Base-by-base conservation (phyloP, 1,140 invertebrate genomes). In the Drosophila rhopaloa region DNA sequence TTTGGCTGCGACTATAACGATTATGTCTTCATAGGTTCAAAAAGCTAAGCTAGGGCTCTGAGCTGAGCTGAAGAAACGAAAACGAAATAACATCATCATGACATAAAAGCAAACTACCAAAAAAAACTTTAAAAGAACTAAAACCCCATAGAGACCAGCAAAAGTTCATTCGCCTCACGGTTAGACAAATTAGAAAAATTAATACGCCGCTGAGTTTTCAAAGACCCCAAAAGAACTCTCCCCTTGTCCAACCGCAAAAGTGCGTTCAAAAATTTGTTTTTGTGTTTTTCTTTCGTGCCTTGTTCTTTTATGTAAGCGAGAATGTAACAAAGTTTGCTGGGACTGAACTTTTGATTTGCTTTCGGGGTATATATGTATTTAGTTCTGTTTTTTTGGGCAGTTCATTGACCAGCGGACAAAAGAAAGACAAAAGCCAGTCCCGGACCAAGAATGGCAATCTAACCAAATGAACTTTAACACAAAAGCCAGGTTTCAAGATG, bases 161-260 rank as follows among this genome's bases (percentile, higher is more conserved):
- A 88, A 81, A 89, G 83, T 88, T 88, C 83, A 88, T 88, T 88
- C 83, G 84, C 83, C 83, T 76, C 79, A 44, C 63, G 79, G 58
- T 70, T 61, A 89, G 83, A 88, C 84, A 88, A 88, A 88, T 88
- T 88, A 88, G 83, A 88, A 89, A 88, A 88, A 88, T 88, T 88
- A 88, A 88, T 88, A 88, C 84, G 61, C 83, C 58, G 66, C 80
- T 79, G 72, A 72, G 67, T 76, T 76, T 79, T 66, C 67, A 72
- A 61, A 62, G 71, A 61, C 63, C 59, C 76, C 61, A 47, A 62
- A 53, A 53, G 38, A 62, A 62, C 29, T 51, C 48, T 46, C n/a
- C 19, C 40, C 37, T 29, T 27, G 8, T 10, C 41, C 27, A 57
- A 71, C 43, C 65, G 43, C 44, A 75, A 81, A 78, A 88, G 71